Conservation (phyloP, 2,113 vertebrate species). For the Prolemur simus region DNA sequence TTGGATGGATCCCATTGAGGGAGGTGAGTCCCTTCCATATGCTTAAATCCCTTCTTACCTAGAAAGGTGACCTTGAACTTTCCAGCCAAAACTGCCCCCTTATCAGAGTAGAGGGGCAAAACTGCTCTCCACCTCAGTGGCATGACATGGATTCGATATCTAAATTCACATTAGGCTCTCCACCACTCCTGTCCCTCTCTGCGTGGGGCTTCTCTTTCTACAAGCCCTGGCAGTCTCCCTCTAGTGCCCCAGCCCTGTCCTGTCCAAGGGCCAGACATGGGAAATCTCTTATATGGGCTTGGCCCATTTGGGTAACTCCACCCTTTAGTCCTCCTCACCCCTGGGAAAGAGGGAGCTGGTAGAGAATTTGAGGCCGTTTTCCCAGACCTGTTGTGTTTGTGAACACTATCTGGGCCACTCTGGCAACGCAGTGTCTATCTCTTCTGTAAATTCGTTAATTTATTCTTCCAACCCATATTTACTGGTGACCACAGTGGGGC, state of each 20-base stretch:
- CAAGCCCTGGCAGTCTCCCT: background rate
- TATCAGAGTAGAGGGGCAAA: background rate
- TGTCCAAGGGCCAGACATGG: background rate
- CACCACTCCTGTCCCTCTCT: background rate
- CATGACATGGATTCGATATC: background rate
- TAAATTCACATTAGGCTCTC: background rate
- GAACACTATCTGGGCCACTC: background rate
- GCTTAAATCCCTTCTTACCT: constrained; percentile 19
- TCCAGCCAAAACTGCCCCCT: background rate
- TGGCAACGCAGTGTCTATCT: background rate
- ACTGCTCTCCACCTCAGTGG: background rate
- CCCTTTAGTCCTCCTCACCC: background rate
- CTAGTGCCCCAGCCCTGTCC: background rate
- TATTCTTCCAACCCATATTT: background rate
- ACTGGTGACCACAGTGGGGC: background rate
- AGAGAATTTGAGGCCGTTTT: background rate
- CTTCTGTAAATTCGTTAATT: background rate
- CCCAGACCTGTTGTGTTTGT: background rate
- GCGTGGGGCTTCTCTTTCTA: background rate
- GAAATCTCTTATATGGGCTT: background rate
- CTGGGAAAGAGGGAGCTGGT: background rate
- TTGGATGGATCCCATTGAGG: constrained; percentile 17
- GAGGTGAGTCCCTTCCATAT: background rate
- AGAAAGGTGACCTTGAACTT: background rate
- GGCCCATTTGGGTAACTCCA: background rate